These are phyloP conservation scores for Hyphantria cunea DNA, from an alignment of 1,140 invertebrate genomes.

Conservation along the genomic window DNA sequence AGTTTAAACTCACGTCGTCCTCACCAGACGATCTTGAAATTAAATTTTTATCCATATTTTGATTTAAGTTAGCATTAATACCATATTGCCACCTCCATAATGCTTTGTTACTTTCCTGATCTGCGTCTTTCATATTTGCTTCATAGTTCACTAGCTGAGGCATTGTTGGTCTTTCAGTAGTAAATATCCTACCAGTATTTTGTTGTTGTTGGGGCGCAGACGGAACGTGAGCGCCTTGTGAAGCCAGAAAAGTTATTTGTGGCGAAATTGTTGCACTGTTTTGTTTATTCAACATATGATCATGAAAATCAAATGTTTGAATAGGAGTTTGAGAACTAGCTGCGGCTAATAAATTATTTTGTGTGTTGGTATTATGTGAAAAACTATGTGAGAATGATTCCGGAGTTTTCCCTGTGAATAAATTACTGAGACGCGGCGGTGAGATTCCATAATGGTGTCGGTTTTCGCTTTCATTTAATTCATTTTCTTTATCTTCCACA, in stretches of 20 bases:
- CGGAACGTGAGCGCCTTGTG: slow-evolving; percentile 71
- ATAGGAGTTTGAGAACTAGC: slow-evolving; percentile 50
- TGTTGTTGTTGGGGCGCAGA: slow-evolving; percentile 48
- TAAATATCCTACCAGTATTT: slow-evolving; percentile 46
- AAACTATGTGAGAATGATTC: slow-evolving; percentile 72
- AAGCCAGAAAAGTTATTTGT: slow-evolving; percentile 75
- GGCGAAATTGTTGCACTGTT: slow-evolving; percentile 63
- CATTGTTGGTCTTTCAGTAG: slow-evolving; percentile 55
- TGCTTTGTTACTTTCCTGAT: slow-evolving; percentile 63
- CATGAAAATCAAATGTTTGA: slow-evolving; percentile 53
- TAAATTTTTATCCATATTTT: slow-evolving; percentile 61
- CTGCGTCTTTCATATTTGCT: slow-evolving; percentile 49
- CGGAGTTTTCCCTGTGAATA: slow-evolving; percentile 72
- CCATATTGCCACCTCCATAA: slow-evolving; percentile 76
- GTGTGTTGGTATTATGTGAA: slow-evolving; percentile 46
- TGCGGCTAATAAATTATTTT: slow-evolving; percentile 57
- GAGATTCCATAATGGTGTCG: slow-evolving; percentile 39
- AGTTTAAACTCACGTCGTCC: slow-evolving; percentile 71
- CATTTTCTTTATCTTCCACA: slow-evolving; percentile 49
- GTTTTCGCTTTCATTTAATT: slow-evolving; percentile 46
- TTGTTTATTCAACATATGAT: slow-evolving; percentile 52
- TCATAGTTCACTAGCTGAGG: slow-evolving; percentile 74
- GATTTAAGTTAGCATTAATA: slow-evolving; percentile 51
- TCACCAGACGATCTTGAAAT: slow-evolving; percentile 71
- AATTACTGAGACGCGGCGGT: slow-evolving; percentile 44